Conservation (phyloP, 2,797 vertebrate species). For the Enteromius anoplus region DNA sequence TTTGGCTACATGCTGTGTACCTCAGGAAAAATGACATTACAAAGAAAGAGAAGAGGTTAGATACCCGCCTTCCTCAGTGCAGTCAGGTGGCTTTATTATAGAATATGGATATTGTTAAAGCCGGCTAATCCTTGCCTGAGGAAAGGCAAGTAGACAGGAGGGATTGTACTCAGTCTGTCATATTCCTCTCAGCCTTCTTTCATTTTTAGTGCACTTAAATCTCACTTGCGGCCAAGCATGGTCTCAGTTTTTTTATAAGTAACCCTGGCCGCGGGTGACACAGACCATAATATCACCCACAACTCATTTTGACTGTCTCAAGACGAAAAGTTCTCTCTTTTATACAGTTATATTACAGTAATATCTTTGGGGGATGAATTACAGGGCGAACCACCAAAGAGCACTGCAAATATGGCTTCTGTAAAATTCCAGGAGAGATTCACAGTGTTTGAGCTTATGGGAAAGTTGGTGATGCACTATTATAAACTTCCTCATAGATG, state of each 20-base stretch:
- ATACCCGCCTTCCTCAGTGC: slow-evolving; percentile 39
- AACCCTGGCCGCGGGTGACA: slow-evolving; percentile 30
- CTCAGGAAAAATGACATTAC: slow-evolving; percentile 52
- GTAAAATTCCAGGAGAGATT: background rate
- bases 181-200: slow-evolving; percentile 53
- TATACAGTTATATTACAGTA: slow-evolving; percentile 26
- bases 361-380: background rate
- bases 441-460: background rate
- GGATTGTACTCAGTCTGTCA: slow-evolving; percentile 56
- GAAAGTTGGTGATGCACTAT: background rate
- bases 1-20: slow-evolving; percentile 47
- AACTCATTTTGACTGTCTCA: slow-evolving; percentile 36
- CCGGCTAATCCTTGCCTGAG: slow-evolving; percentile 54
- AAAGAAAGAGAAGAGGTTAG: slow-evolving; percentile 39
- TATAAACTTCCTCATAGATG: slow-evolving; percentile 19
- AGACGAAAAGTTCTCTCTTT: slow-evolving; percentile 16
- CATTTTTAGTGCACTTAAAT: slow-evolving; percentile 59
- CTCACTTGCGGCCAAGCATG: slow-evolving; percentile 44
- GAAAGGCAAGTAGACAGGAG: slow-evolving; percentile 46
- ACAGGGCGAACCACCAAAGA: background rate
- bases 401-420: background rate
- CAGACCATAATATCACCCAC: slow-evolving; percentile 45
- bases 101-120: slow-evolving; percentile 60
- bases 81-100: slow-evolving; percentile 57
- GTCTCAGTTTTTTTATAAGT: slow-evolving; percentile 39